Base-by-base conservation (phyloP, 2,888 invertebrate species). In the Trypoxylon attenuatum region DNA sequence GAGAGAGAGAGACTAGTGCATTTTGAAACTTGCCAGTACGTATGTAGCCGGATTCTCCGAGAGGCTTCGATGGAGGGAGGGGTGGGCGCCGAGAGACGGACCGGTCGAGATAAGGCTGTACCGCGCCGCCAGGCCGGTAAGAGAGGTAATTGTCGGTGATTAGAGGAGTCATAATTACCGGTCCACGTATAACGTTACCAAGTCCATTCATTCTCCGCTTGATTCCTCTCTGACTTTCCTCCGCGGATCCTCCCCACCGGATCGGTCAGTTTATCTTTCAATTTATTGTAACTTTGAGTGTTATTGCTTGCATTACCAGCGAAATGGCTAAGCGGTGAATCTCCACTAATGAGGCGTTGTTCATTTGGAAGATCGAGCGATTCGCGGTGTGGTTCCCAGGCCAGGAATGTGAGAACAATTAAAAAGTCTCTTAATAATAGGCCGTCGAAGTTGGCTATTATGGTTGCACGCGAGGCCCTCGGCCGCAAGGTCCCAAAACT, bases 131-230 rank as follows among this genome's bases (percentile, higher is more conserved):
- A 79, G 81, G 75, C 78, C 79, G 82, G 84, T 84, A 83, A 85
- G 83, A 83, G 81, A 82, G 78, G 81, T 85, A 85, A 85, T 84
- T 82, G 83, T 81, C 83, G 82, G 79, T 84, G 83, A 85, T 85
- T 84, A 85, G 83, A 83, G 82, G 82, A 84, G 82, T 84, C 84
- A 84, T 85, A 85, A 85, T 84, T 83, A 82, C 79, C 74, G 75
- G 76, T 70, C 78, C 76, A 67, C 76, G 77, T 78, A 76, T 79
- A 79, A 80, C 79, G 79, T 80, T 81, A 77, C 73, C 77, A 65
- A 71, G 80, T 80, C 77, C 80, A 81, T 84, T 84, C 81, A 80
- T 83, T 79, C 79, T 70, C 73, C 71, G 60, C 63, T 69, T 70
- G 68, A 67, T 69, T 70, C 75, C 63, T 68, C 61, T 22, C 41